Base-by-base conservation (phyloP, 2,888 invertebrate genomes). In the Mechanitis messenoides region DNA sequence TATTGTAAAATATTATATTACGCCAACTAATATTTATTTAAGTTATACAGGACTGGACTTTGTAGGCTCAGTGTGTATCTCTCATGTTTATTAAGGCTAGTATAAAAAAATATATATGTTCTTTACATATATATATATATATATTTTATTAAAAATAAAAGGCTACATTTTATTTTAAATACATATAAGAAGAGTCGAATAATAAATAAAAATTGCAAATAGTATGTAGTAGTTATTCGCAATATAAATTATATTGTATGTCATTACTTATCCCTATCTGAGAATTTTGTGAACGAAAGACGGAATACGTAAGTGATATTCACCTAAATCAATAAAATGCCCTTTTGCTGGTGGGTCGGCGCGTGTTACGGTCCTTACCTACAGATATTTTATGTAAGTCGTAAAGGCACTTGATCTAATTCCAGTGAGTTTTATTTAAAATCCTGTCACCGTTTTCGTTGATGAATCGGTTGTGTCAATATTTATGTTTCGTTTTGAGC, bases 371-470 rank as follows among this genome's bases (percentile, higher is more conserved):
- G 7, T 31, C 56, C 53, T 60, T 47, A 53, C 45, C 42, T 53
- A 28, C 45, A 45, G 53, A 53, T 60, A 53, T 60, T 56, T 56
- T 60, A 56, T 60, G 56, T 56, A 12, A 50, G 50, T 55, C 50
- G 60, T 56, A 56, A 60, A 60, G 60, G 33, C 56, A 31, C 33
- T 56, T 47, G 56, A 53, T 45, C 53, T 53, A 56, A 60, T 55
- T 60, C 33, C 42, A 42, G 42, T 42, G 45, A n/a, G 35, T 60
- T 60, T 60, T 53, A 60, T 60, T 56, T 60, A 12, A 33, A 45
- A 45, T 50, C 45, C 56, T 33, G 31, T 33, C 50, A 59, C 7
- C 45, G 33, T 33, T 7, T 20, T 47, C 42, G 38, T 55, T 59
- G 35, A 47, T 55, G 38, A 20, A 55, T 55, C 31, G 42, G 31